phyloP scores from a whole-genome alignment of 2,113 vertebrate species.

The Tapirus terrestris region DNA sequence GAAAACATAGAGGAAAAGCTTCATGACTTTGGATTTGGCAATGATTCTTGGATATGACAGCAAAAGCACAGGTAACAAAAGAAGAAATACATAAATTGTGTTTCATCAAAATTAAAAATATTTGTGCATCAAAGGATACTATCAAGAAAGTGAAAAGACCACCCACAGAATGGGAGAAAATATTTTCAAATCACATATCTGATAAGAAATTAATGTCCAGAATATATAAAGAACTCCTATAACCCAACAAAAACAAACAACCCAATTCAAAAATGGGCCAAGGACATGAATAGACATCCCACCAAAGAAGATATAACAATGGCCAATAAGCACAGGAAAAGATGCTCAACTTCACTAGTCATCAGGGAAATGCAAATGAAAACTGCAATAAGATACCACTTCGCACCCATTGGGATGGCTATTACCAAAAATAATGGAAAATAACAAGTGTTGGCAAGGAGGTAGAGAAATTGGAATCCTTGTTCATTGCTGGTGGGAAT shows the following conservation, averaged over 20 bases:
- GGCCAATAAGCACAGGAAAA: not conserved
- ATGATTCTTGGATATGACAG: not conserved
- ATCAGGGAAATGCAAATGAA: not conserved
- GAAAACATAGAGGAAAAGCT: not conserved
- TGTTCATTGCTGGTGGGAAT: not conserved
- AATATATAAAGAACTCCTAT: not conserved
- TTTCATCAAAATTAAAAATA: not conserved
- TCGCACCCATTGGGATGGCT: too few species aligned
- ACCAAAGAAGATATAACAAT: not conserved
- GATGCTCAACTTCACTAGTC: too few species aligned
- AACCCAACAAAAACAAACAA: not conserved
- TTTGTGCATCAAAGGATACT: too few species aligned
- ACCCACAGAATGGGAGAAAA: not conserved
- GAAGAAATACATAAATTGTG: not conserved
- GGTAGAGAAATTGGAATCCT: fast-evolving
- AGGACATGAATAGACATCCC: not conserved
- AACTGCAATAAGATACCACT: not conserved
- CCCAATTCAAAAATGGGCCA: not conserved
- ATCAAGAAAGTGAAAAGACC: not conserved
- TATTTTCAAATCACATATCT: not conserved
- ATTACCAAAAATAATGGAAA: not conserved
- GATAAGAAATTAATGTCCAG: not conserved
- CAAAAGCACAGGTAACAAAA: not conserved
- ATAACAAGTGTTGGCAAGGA: not conserved
- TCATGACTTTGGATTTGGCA: not conserved